Conservation (phyloP, 2,113 vertebrate genomes). For the Zeus faber region DNA sequence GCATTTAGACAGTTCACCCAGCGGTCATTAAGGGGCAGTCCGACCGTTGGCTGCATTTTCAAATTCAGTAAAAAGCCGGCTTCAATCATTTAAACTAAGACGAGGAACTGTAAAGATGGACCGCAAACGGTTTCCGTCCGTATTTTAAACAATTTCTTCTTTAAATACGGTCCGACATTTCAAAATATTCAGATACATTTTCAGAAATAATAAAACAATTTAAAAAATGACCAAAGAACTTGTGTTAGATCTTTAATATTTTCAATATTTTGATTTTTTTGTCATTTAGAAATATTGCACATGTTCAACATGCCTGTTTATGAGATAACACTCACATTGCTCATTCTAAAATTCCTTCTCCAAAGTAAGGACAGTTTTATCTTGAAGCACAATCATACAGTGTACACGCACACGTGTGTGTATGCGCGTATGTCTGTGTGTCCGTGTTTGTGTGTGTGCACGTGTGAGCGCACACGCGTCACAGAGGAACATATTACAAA, state of each 20-base stretch:
- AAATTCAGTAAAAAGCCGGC: no score
- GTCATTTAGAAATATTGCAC: slow-evolving; percentile 84
- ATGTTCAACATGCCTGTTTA: slow-evolving; percentile 83
- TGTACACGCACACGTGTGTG: slow-evolving; percentile 73
- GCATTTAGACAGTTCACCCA: no score
- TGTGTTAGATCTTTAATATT: slow-evolving; percentile 83
- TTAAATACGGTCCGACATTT: no score
- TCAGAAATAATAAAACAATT: not conserved
- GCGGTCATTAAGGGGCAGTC: no score
- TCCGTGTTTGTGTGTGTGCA: not conserved
- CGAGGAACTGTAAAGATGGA: no score
- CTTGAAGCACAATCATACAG: slow-evolving; percentile 79
- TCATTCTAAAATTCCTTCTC: slow-evolving; percentile 76
- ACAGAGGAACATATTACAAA: slow-evolving; percentile 44
- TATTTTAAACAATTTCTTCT: no score
- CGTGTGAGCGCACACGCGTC: not conserved
- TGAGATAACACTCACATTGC: slow-evolving; percentile 73
- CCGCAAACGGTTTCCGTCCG: no score
- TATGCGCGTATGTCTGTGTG: slow-evolving; percentile 66
- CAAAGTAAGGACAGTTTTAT: slow-evolving; percentile 76
- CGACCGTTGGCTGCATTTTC: no score
- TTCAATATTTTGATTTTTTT: slow-evolving; percentile 74
- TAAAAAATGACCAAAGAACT: slow-evolving; percentile 16
- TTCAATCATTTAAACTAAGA: no score
- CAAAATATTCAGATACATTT: no score